Evolutionary conservation across 2,113 vertebrate species (phyloP), one percentile per base, ranked within the genome.

Genomic region (Rhegmatorhina hoffmannsi): DNA sequence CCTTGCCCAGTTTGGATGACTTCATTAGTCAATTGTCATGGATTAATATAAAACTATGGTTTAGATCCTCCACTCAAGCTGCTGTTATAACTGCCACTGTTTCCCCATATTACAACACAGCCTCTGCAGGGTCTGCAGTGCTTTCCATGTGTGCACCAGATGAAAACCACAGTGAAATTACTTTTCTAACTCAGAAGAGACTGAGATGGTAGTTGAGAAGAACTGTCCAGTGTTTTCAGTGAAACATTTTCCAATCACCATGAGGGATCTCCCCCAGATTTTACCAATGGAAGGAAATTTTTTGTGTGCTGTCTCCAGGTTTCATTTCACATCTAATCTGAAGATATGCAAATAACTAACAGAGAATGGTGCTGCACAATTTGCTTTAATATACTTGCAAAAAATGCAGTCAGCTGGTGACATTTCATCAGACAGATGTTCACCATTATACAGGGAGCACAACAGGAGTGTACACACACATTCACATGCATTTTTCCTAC

Each of bases 1-100:
- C 18, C 82, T 93, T 97, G 96, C 85, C 82, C 72, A 60, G 73
- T 84, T 95, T 93, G 92, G 77, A 93, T 95, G 92, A 95, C 88
- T 96, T 95, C 88, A 84, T 62, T 50, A 87, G 17, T 60, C 36
- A 95, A 16, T 38, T 91, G 69, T 74, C 74, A 79, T 67, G 67
- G 31, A 70, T 78, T 87, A 91, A 50, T 52, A 38, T 11, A 59
- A 80, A 94, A 52, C 53, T 40, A 36, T 56, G n/a, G 36, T 66
- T 84, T 85, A 47, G 53, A 69, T 82, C 23, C 24, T 67, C 63
- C 55, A 13, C 13, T 91, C 25, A 76, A 33, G 50, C 72, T 69
- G 43, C 62, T 91, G n/a, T 40, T 46, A 1, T 53, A 44, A 73
- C 92, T 94, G 79, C 75, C 94, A 87, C 92, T 90, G 67, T 86